Percentiles rank a stretch among this genome's conserved stretches.
These are phyloP conservation scores for Amphipyra berbera DNA, from an alignment of 2,888 invertebrate genomes.

Conservation along the genomic window DNA sequence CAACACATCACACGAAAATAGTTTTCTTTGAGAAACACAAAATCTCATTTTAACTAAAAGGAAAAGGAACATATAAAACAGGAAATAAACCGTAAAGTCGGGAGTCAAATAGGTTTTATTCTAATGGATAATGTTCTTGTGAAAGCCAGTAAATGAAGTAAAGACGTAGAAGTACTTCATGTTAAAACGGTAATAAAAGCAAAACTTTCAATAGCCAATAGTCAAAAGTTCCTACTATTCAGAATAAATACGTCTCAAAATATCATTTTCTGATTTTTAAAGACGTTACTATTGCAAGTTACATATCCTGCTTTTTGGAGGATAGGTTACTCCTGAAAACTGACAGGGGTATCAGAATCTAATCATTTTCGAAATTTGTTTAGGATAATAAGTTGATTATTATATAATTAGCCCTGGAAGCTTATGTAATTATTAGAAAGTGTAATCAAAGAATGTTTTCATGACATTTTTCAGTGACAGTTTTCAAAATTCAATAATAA, in stretches of 20 bases:
- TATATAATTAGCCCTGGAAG: too few species aligned
- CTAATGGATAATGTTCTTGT: conserved; percentile 40
- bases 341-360: too few species aligned
- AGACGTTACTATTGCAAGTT: too few species aligned
- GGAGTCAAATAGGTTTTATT: conserved; percentile 38
- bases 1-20: not conserved
- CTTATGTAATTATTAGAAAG: too few species aligned
- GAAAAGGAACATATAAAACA: conserved; percentile 29
- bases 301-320: too few species aligned
- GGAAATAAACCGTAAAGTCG: conserved; percentile 42
- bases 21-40: not conserved
- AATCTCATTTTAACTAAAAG: conserved; percentile 2
- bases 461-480: too few species aligned
- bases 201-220: conserved; percentile 22
- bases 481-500: too few species aligned
- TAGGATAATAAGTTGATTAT: too few species aligned
- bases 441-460: too few species aligned
- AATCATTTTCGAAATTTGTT: too few species aligned
- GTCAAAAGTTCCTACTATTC: conserved; percentile 5
- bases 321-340: too few species aligned
- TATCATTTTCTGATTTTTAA: too few species aligned
- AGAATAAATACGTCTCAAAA: conserved; percentile 6
- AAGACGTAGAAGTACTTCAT: conserved; percentile 6
- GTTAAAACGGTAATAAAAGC: conserved; percentile 36
- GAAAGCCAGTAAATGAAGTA: conserved; percentile 26